Evolutionary conservation across 2,888 invertebrate genomes (phyloP), one percentile per base, ranked within the genome.

Genomic region (Tridacna gigas): DNA sequence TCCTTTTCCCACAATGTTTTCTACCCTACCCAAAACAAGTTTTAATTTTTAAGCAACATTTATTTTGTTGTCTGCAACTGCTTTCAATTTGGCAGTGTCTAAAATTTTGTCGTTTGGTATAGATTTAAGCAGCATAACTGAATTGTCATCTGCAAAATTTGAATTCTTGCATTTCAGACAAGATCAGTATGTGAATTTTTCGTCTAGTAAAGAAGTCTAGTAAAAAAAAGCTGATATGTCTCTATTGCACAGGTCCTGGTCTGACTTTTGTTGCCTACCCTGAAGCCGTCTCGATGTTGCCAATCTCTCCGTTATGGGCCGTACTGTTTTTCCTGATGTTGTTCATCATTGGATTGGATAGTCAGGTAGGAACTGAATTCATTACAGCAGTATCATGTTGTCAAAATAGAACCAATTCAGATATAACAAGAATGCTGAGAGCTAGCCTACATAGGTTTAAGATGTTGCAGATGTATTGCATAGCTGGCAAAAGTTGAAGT

Each of bases 191-290:
- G n/a, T n/a, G n/a, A n/a, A n/a, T n/a, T n/a, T n/a, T n/a, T n/a
- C n/a, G n/a, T n/a, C n/a, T n/a, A n/a, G n/a, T n/a, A n/a, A n/a
- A n/a, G n/a, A n/a, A n/a, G n/a, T n/a, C n/a, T n/a, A n/a, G n/a
- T n/a, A n/a, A n/a, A n/a, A n/a, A n/a, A n/a, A 37, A 4, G 37
- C 7, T 37, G 37, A 48, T 48, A 22, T 69, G 1, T 63, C 11
- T 75, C 3, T 63, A 13, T 63, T 75, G 18, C n/a, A 0, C 89
- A 94, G 94, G 94, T 67, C 94, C 94, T 37, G 94, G 94, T n/a
- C 88, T 94, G 77, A 94, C 93, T 26, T 94, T 94, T 90, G 93
- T 94, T 7, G 94, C 93, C 13, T 94, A 94, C 83, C 94, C 94
- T 15, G 94, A 93, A 75, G 94, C 94, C 11, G 92, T 94, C 28